Conservation (phyloP, 2,113 vertebrate species). For the Cisticola juncidis region DNA sequence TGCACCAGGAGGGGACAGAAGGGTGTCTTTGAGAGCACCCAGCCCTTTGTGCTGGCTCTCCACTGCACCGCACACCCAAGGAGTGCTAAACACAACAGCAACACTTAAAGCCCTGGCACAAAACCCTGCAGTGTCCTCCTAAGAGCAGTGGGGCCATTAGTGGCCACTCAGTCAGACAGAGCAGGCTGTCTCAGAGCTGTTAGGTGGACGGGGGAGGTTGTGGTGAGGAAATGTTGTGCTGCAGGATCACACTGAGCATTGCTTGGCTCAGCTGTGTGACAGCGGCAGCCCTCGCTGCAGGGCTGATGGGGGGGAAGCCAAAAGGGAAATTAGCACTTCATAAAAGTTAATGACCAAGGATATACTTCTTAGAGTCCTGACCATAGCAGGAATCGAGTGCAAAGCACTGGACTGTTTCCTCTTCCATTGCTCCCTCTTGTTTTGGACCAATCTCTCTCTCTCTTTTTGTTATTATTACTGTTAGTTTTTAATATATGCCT, state of each 20-base stretch:
- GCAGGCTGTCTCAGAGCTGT: neutral
- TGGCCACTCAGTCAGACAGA: neutral
- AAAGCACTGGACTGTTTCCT: neutral
- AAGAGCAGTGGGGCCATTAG: neutral
- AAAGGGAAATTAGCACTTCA: constrained; percentile 30
- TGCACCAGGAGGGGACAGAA: neutral
- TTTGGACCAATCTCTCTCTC: neutral
- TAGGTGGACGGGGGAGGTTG: neutral
- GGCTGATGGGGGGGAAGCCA: neutral
- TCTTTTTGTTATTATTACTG: neutral
- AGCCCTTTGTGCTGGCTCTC: neutral
- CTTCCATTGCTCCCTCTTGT: neutral
- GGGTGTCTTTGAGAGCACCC: neutral
- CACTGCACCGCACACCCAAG: rapidly evolving
- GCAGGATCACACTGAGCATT: neutral
- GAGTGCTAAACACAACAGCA: neutral
- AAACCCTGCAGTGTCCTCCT: neutral
- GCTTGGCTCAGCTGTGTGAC: neutral
- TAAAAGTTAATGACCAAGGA: constrained; percentile 39
- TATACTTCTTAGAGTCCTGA: neutral
- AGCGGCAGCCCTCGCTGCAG: neutral
- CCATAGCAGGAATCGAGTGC: neutral
- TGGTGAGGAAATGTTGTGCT: neutral
- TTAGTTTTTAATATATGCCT: neutral
- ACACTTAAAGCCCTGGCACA: neutral